phyloP scores from a whole-genome alignment of 2,113 vertebrate genomes.

The Entelurus aequoreus region DNA sequence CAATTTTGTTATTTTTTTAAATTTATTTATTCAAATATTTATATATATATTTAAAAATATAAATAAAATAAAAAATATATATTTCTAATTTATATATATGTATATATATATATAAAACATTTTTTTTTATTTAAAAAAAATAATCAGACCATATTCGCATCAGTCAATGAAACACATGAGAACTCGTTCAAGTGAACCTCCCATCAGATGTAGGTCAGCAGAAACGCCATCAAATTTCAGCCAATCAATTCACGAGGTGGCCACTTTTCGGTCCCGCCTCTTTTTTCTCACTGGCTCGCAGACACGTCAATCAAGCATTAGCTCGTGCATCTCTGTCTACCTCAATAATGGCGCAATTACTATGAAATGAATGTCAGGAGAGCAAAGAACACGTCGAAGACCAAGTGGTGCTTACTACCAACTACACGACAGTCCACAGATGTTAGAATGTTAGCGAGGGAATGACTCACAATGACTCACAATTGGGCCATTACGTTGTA shows the following conservation, averaged over 20 bases:
- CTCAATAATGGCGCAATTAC: constrained; percentile 13
- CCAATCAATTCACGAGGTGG: constrained; percentile 43
- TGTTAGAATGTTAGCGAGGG: background rate
- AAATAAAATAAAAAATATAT: too few species aligned
- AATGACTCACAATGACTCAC: background rate
- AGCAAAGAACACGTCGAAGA: background rate
- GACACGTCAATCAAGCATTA: constrained; percentile 50
- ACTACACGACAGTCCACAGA: background rate
- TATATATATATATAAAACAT: background rate
- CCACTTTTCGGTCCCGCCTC: constrained; percentile 39
- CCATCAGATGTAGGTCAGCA: constrained; percentile 46
- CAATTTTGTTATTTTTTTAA: too few species aligned
- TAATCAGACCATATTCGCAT: background rate
- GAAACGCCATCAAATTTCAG: constrained; percentile 21
- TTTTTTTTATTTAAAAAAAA: background rate
- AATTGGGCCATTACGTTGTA: constrained; percentile 5
- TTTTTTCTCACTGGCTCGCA: constrained; percentile 29
- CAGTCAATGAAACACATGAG: constrained; percentile 2
- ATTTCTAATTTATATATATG: too few species aligned
- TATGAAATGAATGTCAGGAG: background rate
- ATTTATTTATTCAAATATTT: too few species aligned
- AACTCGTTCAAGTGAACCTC: background rate
- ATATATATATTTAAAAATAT: too few species aligned
- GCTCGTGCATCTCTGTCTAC: constrained; percentile 29
- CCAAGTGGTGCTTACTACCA: background rate